phyloP scores from a whole-genome alignment of 2,888 invertebrate species.

The Calliopum simillimum region DNA sequence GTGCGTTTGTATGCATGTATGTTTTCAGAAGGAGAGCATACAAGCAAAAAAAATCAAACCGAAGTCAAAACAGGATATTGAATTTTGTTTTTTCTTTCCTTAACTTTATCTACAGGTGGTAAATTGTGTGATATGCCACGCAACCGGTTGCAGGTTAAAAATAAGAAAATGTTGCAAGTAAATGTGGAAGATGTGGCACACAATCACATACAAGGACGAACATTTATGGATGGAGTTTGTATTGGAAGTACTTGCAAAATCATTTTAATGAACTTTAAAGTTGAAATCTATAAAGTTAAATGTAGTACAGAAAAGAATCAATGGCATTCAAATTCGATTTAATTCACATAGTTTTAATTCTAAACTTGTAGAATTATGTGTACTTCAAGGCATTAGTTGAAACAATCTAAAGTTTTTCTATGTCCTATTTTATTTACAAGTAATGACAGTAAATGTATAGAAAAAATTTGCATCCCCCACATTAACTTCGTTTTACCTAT shows the following conservation, averaged over 20 bases:
- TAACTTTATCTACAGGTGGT: conserved; percentile 50
- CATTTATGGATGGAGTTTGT: no score
- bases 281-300: background rate
- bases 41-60: conserved; percentile 35
- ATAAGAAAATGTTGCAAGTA: background rate
- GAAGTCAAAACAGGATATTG: conserved; percentile 52
- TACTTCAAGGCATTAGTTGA: no score
- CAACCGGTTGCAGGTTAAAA: background rate
- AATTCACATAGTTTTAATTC: no score
- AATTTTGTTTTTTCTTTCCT: conserved; percentile 43
- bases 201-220: conserved; percentile 8
- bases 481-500: background rate
- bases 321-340: no score
- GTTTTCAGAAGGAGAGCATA: background rate
- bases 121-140: conserved; percentile 33
- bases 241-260: conserved; percentile 5
- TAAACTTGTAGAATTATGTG: no score
- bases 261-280: conserved; percentile 33
- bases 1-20: background rate
- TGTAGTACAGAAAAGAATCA: background rate
- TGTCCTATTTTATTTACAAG: no score
- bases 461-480: no score
- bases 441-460: conserved; percentile 42
- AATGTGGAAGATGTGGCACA: no score
- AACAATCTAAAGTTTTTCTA: no score